phyloP scores from a whole-genome alignment of 2,797 vertebrate species.

The Trichosurus vulpecula region DNA sequence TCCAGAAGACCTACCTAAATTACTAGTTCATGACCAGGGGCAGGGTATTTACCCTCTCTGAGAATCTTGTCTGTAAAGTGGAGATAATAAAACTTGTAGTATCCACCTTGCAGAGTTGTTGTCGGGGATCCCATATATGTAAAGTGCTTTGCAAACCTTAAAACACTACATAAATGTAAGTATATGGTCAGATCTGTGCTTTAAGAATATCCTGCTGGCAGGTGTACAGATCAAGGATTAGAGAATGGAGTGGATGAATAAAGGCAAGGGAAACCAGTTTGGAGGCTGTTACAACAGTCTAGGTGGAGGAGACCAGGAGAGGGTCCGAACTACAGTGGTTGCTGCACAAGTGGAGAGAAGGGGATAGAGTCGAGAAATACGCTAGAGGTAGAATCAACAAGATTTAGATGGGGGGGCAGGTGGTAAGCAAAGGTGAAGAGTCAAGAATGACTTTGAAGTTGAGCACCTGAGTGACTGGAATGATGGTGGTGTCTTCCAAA shows the following conservation, averaged over 20 bases:
- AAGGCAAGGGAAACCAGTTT: not conserved
- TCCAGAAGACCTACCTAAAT: not conserved
- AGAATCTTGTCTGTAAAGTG: not conserved
- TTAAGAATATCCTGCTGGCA: not conserved
- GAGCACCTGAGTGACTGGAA: not conserved
- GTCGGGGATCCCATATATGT: not conserved
- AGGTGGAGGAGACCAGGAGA: not conserved
- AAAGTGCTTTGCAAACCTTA: not conserved
- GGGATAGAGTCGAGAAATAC: not conserved
- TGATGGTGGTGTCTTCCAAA: not conserved
- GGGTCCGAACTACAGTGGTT: not conserved
- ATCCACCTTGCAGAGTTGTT: not conserved
- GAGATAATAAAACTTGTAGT: not conserved
- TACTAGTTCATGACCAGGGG: not conserved
- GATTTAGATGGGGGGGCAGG: not conserved
- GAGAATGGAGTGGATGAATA: not conserved
- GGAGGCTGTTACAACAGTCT: not conserved
- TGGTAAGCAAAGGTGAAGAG: not conserved
- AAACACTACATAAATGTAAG: not conserved
- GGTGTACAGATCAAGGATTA: not conserved
- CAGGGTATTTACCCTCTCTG: not conserved
- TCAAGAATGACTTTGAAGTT: not conserved
- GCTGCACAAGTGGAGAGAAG: not conserved
- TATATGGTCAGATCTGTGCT: not conserved
- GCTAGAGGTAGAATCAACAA: not conserved